Evolutionary conservation across 2,888 invertebrate species (phyloP).

Genomic region (Leptothorax acervorum): DNA sequence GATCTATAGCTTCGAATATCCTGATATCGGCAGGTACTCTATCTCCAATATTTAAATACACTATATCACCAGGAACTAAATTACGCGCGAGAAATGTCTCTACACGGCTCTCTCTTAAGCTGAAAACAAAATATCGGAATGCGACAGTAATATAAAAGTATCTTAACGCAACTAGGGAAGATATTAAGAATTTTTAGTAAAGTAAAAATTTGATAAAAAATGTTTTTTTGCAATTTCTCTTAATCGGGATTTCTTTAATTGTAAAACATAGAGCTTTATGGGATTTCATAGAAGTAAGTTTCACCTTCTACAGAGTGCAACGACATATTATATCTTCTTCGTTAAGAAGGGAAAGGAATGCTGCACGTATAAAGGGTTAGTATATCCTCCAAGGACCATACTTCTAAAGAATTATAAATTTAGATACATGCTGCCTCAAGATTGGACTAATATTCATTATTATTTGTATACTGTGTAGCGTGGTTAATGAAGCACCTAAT

Average conservation of each 20-base stretch:
- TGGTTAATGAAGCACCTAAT: slow-evolving; percentile 26
- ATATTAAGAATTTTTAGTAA: slow-evolving; percentile 10
- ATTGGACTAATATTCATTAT: slow-evolving; percentile 14
- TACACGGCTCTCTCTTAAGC: slow-evolving; percentile 94
- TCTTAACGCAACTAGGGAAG: background rate
- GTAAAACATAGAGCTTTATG: background rate
- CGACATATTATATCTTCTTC: slow-evolving; percentile 66
- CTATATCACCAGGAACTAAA: slow-evolving; percentile 98
- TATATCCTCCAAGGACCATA: slow-evolving; percentile 65
- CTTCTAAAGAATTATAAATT: slow-evolving; percentile 62
- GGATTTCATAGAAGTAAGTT: slow-evolving; percentile 58
- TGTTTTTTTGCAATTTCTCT: background rate
- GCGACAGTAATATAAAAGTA: slow-evolving; percentile 36
- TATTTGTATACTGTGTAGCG: background rate
- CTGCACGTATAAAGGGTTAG: slow-evolving; percentile 59
- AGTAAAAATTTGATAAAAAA: background rate
- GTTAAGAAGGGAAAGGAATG: slow-evolving; percentile 64
- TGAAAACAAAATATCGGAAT: slow-evolving; percentile 83
- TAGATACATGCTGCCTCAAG: slow-evolving; percentile 49
- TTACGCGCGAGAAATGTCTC: slow-evolving; percentile 97
- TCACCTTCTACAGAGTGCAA: slow-evolving; percentile 63
- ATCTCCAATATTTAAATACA: slow-evolving; percentile 97
- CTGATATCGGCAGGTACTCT: slow-evolving; percentile 98
- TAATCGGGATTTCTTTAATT: slow-evolving; percentile 5
- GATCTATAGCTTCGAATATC: slow-evolving; percentile 96